Base-by-base conservation (phyloP, 2,888 invertebrate species). In the Hyppa rectilinea region DNA sequence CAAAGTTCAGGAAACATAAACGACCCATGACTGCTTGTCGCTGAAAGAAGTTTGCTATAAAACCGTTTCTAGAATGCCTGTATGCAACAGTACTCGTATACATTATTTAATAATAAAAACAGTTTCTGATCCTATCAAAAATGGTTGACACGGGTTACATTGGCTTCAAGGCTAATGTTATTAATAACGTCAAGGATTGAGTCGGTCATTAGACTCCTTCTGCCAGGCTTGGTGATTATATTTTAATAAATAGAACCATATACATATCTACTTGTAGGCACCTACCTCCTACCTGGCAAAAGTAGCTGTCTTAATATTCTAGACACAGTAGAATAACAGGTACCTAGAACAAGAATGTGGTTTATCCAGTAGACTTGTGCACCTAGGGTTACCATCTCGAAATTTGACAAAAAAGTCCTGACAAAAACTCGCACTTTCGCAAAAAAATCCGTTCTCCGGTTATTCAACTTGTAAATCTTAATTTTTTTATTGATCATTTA, bases 271-370 rank as follows among this genome's bases (percentile, higher is more conserved):
- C n/a, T 40, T 40, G 7, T 31, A 17, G 12, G 5, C 47, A 34
- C 20, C n/a, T 4, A 31, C 34, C 23, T n/a, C 53, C 7, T 36
- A 4, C 12, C 38, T 43, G 58, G 14, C 40, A 40, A 9, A 12
- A 40, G 31, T 9, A 29, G 26, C 4, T 12, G 31, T 26, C 12
- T 45, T 47, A 23, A 45, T 12, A 45, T 38, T 68, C 20, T 31
- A 68, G 26, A 38, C 12, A 17, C 12, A 69, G 26, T 29, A 26
- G 49, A 43, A 59, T 26, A 69, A 40, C 67, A 43, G 66, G 66
- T n/a, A n/a, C n/a, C 6, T 56, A 38, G 12, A n/a, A 71, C 61
- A 71, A 71, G 47, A 49, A 72, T 72, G 49, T 49, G 47, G 49
- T 43, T 71, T 56, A 29, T 45, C 12, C 38, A 9, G 23, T 2